phyloP scores from a whole-genome alignment of 2,797 vertebrate species.

The Arrhamphus sclerolepis region DNA sequence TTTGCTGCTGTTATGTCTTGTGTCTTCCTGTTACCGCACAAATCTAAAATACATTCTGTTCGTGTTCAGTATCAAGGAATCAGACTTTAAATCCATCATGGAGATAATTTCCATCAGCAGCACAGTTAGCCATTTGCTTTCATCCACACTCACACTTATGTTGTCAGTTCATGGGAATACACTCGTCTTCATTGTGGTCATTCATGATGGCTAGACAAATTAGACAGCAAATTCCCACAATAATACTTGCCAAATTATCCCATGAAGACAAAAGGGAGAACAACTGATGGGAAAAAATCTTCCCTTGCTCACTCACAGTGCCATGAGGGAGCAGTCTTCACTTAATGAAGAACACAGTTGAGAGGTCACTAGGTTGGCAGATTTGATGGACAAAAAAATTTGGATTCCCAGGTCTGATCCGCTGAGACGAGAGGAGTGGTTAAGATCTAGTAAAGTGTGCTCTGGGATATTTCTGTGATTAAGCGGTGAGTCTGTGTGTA shows the following conservation, averaged over 20 bases:
- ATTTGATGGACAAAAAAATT: conserved; percentile 62
- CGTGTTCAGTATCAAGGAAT: not conserved
- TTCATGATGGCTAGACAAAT: conserved; percentile 69
- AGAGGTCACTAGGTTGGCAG: conserved; percentile 54
- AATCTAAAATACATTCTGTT: not conserved
- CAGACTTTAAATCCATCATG: not conserved
- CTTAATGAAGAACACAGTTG: conserved; percentile 50
- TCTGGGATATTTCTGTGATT: conserved; percentile 70
- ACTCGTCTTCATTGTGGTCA: conserved; percentile 56
- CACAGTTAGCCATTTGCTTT: conserved; percentile 11
- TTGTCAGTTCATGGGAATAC: conserved; percentile 53
- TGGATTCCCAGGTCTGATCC: conserved; percentile 61
- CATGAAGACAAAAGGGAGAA: conserved; percentile 48
- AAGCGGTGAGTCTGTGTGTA: conserved; percentile 57
- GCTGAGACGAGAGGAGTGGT: conserved; percentile 66
- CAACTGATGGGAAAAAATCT: conserved; percentile 71
- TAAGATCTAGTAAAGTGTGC: conserved; percentile 60
- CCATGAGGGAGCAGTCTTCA: conserved; percentile 53
- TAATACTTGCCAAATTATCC: conserved; percentile 58
- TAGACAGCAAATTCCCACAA: conserved; percentile 65
- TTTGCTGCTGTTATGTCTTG: too few species aligned
- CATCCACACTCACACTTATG: conserved; percentile 33
- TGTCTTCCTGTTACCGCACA: too few species aligned
- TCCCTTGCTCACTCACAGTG: conserved; percentile 50
- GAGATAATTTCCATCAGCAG: not conserved